Evolutionary conservation across 2,113 vertebrate genomes (phyloP), one percentile per base, ranked within the genome.

Genomic region (Cynopterus brachyotis): DNA sequence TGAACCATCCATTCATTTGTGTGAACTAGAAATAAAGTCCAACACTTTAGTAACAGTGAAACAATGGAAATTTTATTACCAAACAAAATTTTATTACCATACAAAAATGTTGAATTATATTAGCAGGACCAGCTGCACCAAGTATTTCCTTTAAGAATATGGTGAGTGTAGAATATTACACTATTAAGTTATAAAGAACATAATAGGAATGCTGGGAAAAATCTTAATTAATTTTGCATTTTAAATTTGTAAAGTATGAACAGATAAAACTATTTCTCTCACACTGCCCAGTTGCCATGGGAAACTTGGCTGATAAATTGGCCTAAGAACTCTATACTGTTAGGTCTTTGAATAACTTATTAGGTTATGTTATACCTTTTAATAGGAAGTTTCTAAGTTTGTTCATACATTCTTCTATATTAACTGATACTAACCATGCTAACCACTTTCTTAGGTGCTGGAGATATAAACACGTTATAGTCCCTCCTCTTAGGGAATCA

Each of bases 1-100:
- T 89, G 50, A 87, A 67, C n/a, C 9, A 78, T 70, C 37, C 47
- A 32, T 95, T 95, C n/a, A 89, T 86, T 85, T 94, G 26, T 87
- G 26, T 80, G 28, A 90, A 62, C 42, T 50, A 32, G 50, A 75
- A 6, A 79, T 93, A 91, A 93, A 94, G 87, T 12, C 60, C 22
- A 95, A 22, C 59, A 50, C 2, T 40, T 55, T 64, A 73, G 60
- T 37, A 86, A 62, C 30, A 64, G 72, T 50, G 62, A 81, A 88
- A 81, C 83, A 83, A 89, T 53, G 45, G 4, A 72, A n/a, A 67
- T 42, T 90, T 40, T 93, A 87, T 80, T 67, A 90, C 47, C 26
- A 89, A 67, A 67, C 1, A 53, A n/a, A n/a, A n/a, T n/a, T n/a
- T n/a, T n/a, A n/a, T n/a, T n/a, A n/a, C n/a, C 15, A 72, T 12